phyloP scores from a whole-genome alignment of 2,113 vertebrate genomes.

The Progne subis region DNA sequence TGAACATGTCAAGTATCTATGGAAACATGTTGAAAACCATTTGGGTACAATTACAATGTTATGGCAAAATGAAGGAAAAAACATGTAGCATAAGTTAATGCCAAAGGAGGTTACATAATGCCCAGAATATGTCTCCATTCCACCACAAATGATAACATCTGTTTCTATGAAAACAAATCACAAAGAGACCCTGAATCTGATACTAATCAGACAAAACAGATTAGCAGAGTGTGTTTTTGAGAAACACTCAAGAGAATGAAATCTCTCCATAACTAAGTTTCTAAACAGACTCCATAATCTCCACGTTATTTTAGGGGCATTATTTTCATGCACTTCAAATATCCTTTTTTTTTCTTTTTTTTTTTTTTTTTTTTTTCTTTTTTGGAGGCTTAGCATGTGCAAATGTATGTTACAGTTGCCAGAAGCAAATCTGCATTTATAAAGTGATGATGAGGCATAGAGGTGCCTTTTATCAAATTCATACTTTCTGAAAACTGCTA shows the following conservation, averaged over 20 bases:
- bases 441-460: not conserved
- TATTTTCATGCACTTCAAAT: not conserved
- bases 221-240: not conserved
- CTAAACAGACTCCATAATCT: not conserved
- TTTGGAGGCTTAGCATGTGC: not conserved
- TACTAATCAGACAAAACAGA: slow-evolving; percentile 27
- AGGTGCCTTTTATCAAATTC: not conserved
- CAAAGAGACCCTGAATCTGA: slow-evolving; percentile 1
- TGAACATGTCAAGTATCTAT: slow-evolving; percentile 8
- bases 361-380: not conserved
- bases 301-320: not conserved
- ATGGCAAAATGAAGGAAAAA: slow-evolving; percentile 46
- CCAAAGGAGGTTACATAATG: slow-evolving; percentile 49
- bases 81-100: not conserved
- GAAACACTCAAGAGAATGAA: not conserved
- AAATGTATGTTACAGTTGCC: not conserved
- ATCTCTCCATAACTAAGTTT: not conserved
- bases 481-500: not conserved
- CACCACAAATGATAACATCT: slow-evolving; percentile 57
- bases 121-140: slow-evolving; percentile 42
- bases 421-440: not conserved
- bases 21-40: not conserved
- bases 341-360: not conserved
- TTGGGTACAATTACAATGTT: slow-evolving; percentile 16
- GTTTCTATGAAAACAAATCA: slow-evolving; percentile 42